Evolutionary conservation across 1,140 invertebrate genomes (phyloP).

Genomic region (Drosophila yakuba): DNA sequence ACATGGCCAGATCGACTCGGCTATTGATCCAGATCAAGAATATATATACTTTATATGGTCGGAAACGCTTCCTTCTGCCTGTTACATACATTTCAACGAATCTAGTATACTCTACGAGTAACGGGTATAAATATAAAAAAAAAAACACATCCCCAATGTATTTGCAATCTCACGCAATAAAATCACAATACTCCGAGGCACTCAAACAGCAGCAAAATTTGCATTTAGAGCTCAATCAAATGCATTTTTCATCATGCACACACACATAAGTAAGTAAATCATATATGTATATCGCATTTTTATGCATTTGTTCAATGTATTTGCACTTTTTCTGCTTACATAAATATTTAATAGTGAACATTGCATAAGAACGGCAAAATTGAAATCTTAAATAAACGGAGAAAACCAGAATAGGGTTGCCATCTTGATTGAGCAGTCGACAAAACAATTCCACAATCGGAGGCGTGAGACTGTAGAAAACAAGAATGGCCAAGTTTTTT

Average conservation of each 20-base stretch:
- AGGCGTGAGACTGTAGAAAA: slow-evolving; percentile 33
- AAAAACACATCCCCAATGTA: slow-evolving; percentile 37
- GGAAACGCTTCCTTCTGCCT: too few species aligned
- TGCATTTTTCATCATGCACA: slow-evolving; percentile 61
- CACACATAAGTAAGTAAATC: neutral
- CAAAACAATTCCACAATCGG: slow-evolving; percentile 21
- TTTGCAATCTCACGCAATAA: slow-evolving; percentile 67
- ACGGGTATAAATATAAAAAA: neutral
- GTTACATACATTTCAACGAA: too few species aligned
- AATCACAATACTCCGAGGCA: slow-evolving; percentile 62
- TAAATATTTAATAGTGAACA: slow-evolving; percentile 70
- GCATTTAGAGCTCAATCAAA: slow-evolving; percentile 78
- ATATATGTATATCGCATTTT: slow-evolving; percentile 42
- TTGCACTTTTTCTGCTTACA: slow-evolving; percentile 44
- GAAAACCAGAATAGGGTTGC: slow-evolving; percentile 47
- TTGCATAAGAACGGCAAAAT: slow-evolving; percentile 43
- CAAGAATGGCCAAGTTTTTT: slow-evolving; percentile 27
- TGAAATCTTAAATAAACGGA: slow-evolving; percentile 24
- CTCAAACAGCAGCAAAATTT: slow-evolving; percentile 59
- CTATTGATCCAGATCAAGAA: too few species aligned
- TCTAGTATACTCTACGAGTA: too few species aligned
- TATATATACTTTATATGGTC: too few species aligned
- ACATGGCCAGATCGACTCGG: too few species aligned
- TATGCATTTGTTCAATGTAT: slow-evolving; percentile 33
- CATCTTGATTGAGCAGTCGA: slow-evolving; percentile 26